Evolutionary conservation across 2,113 vertebrate species (phyloP), one percentile per base, ranked within the genome.

Genomic region (Gymnocephalus cernua): DNA sequence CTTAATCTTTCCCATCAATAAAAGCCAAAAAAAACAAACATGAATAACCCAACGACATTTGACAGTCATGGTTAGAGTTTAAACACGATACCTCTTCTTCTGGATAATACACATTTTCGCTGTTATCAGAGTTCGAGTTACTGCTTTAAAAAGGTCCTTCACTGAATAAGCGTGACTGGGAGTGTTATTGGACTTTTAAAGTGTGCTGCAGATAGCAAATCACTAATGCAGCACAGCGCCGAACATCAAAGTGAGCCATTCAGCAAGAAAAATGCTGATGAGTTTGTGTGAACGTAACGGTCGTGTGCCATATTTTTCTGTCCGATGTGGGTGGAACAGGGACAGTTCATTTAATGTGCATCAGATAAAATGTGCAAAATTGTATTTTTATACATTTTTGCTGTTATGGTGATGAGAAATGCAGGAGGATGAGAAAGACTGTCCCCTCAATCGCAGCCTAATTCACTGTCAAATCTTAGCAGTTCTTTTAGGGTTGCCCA

Each of bases 241-340:
- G 63, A 81, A 90, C 86, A 89, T 93, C 89, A 89, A 93, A 92
- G 89, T 35, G 54, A 89, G 62, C 25, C 67, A 80, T 76, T 87
- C 86, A 51, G 77, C 25, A 64, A 71, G 64, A 76, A 86, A 90
- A 82, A 86, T 27, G 80, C 89, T 90, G 85, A 92, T 89, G 81
- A 74, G 74, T 82, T 79, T 87, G 76, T 83, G 87, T 57, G 76
- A 80, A 79, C 72, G 65, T 72, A 89, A 83, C 54, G 64, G 72
- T 63, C 65, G 68, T 83, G 78, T 61, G 67, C 51, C 45, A 62
- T 50, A 53, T 80, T 86, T 78, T 79, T 82, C 63, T 69, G 70
- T 69, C 58, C 59, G 72, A 84, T 81, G 56, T 62, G 8, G 57
- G 35, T 12, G 47, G 57, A 75, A 63, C 18, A 25, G 4, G 48